These are phyloP conservation scores for Atrichornis clamosus DNA, from an alignment of 2,113 vertebrate species.

Conservation along the genomic window DNA sequence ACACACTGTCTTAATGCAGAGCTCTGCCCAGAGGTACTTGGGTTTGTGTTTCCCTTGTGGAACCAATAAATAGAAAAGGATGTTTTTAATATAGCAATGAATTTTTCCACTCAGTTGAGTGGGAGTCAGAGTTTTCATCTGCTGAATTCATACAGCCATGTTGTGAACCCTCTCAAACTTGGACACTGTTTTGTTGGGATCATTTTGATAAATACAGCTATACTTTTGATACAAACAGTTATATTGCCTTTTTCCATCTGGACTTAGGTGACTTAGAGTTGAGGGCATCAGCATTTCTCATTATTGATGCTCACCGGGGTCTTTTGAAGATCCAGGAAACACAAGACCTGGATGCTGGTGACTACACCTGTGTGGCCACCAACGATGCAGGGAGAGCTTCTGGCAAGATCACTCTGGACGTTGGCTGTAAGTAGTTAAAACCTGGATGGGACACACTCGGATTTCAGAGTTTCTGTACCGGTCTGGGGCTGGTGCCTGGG, in stretches of 20 bases:
- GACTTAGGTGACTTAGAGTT: slow-evolving; percentile 82
- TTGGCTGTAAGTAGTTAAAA: slow-evolving; percentile 84
- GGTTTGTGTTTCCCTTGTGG: not conserved
- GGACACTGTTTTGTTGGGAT: not conserved
- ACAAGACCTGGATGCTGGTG: slow-evolving; percentile 85
- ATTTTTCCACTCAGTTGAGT: not conserved
- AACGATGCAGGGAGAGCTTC: slow-evolving; percentile 86
- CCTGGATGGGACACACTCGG: not conserved
- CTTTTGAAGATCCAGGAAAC: slow-evolving; percentile 85
- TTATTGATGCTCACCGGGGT: slow-evolving; percentile 76
- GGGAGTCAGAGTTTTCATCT: not conserved
- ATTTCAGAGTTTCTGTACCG: not conserved
- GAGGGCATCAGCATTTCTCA: slow-evolving; percentile 77
- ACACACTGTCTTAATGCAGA: not conserved
- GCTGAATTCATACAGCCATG: not conserved
- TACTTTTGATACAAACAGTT: not conserved
- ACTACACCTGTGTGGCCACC: slow-evolving; percentile 87
- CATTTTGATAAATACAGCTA: not conserved
- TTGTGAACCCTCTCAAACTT: not conserved
- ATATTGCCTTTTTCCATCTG: not conserved
- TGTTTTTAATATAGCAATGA: not conserved
- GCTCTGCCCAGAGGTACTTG: not conserved
- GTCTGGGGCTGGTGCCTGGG: not conserved
- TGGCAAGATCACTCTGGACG: slow-evolving; percentile 86
- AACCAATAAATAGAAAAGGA: not conserved